A percentile compares a stretch with the other conserved stretches of the same genome.
These are phyloP conservation scores for Uria aalge DNA, from an alignment of 2,113 vertebrate genomes.

Conservation along the genomic window DNA sequence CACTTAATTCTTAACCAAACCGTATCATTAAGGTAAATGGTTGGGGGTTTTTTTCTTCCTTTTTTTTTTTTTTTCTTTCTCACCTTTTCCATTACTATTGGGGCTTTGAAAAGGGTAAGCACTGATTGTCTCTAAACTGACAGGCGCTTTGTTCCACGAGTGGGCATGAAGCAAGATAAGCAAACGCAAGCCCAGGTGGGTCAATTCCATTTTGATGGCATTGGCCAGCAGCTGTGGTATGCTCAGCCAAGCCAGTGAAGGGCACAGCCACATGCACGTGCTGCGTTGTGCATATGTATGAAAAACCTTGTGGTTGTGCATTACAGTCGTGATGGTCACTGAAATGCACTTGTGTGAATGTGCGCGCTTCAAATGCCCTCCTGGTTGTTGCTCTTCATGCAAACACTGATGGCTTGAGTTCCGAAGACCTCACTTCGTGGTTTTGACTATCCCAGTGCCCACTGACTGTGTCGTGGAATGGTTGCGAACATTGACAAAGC, in stretches of 20 bases:
- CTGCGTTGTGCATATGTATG: rapidly evolving
- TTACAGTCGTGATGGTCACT: neutral
- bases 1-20: conserved; percentile 31
- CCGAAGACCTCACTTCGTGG: neutral
- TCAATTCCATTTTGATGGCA: neutral
- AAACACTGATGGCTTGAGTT: neutral
- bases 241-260: neutral
- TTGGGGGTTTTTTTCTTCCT: neutral
- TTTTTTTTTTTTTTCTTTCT: neutral
- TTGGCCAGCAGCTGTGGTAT: neutral
- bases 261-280: neutral
- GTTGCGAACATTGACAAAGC: neutral
- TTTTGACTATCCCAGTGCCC: neutral
- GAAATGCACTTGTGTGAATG: neutral
- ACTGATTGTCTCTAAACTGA: neutral
- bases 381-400: neutral
- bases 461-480: neutral
- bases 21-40: neutral
- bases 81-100: neutral
- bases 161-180: neutral
- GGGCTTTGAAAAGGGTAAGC: neutral
- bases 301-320: neutral
- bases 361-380: neutral
- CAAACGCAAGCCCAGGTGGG: neutral
- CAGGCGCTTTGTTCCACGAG: neutral